Conservation (phyloP, 2,888 invertebrate species). For the Formica aserva region DNA sequence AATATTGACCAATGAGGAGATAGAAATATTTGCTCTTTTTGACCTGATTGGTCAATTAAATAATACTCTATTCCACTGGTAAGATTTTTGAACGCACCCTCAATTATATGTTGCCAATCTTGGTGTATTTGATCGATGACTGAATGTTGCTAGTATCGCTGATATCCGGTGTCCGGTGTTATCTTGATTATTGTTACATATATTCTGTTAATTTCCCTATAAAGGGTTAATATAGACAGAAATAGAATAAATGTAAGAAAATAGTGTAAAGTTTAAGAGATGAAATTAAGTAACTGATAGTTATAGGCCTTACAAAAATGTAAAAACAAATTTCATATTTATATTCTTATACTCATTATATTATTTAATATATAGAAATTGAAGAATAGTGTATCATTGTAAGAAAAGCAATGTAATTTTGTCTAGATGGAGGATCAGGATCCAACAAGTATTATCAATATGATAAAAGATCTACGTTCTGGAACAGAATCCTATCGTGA, state of each 20-base stretch:
- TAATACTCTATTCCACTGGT: too few relatives aligned
- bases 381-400: background rate
- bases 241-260: background rate
- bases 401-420: conserved; percentile 3
- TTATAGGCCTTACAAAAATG: background rate
- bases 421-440: conserved; percentile 82
- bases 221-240: background rate
- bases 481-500: conserved; percentile 75
- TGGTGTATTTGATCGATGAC: background rate
- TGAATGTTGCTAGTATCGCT: background rate
- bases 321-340: background rate
- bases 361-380: background rate
- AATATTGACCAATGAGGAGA: background rate
- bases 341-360: background rate
- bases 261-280: background rate
- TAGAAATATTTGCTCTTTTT: too few relatives aligned
- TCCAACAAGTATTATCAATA: conserved; percentile 83
- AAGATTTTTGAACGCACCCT: too few relatives aligned
- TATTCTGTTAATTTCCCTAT: background rate
- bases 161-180: background rate
- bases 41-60: too few relatives aligned
- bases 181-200: background rate
- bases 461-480: conserved; percentile 83
- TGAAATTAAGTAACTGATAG: background rate
- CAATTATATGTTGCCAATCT: too few relatives aligned